Evolutionary conservation across 2,797 vertebrate species (phyloP).

Genomic region (Galaxias olidus): DNA sequence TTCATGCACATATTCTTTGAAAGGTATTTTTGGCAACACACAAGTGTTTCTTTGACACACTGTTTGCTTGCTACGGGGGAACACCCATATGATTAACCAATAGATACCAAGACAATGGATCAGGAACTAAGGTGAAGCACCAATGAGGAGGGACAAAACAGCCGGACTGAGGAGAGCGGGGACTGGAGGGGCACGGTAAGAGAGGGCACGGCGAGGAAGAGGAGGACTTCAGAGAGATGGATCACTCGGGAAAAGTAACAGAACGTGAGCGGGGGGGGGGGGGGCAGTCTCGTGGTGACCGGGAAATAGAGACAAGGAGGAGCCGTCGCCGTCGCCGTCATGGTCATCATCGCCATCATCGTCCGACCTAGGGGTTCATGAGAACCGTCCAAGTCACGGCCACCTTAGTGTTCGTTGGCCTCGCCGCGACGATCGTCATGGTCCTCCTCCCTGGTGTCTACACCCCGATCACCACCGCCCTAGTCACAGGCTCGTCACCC

Average conservation of each 20-base stretch:
- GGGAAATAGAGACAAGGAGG: constrained; percentile 75
- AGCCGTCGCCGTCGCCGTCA: constrained; percentile 54
- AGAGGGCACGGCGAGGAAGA: constrained; percentile 26
- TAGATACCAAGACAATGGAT: constrained; percentile 54
- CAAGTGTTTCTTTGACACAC: constrained; percentile 76
- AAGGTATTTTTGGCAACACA: constrained; percentile 81
- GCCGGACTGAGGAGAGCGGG: constrained; percentile 26
- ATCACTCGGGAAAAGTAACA: constrained; percentile 66
- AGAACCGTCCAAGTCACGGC: constrained; percentile 23
- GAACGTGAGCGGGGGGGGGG: constrained; percentile 55
- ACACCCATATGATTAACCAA: constrained; percentile 61
- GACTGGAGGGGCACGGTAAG: constrained; percentile 26
- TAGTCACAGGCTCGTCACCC: constrained; percentile 95
- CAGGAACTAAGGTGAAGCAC: constrained; percentile 57
- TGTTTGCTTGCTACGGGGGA: constrained; percentile 68
- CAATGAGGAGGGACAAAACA: constrained; percentile 61
- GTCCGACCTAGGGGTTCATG: constrained; percentile 15
- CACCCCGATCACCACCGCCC: constrained; percentile 82
- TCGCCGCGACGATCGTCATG: background rate
- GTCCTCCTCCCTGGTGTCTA: constrained; percentile 70
- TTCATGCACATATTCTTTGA: constrained; percentile 75
- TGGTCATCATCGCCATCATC: constrained; percentile 19
- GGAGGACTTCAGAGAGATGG: constrained; percentile 46
- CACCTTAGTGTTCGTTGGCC: constrained; percentile 19
- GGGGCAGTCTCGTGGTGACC: constrained; percentile 70